Evolutionary conservation across 2,797 vertebrate species (phyloP), one percentile per base, ranked within the genome.

Genomic region (Eutrigla gurnardus): DNA sequence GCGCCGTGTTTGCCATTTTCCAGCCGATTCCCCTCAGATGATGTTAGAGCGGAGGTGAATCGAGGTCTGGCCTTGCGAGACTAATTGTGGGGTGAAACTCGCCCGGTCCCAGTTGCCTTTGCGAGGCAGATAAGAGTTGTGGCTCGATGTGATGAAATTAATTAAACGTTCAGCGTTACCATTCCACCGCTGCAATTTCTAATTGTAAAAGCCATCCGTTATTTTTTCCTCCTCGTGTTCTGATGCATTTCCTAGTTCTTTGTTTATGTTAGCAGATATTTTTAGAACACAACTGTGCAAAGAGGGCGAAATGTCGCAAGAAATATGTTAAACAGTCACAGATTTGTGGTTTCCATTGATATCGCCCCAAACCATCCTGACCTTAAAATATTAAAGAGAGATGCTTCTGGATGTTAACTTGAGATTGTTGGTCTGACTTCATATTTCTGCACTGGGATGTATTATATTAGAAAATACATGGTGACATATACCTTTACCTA

Each of bases 41-140:
- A 75, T 60, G 68, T 80, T 53, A 71, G 36, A 11, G 45, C 32
- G 63, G 33, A 77, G 45, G 55, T 61, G 73, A 75, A 78, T 83
- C 74, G 76, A 77, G 72, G 70, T 74, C 58, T 70, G 43, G 62
- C 62, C 54, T 65, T 76, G 65, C 42, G 12, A 80, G 69, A 75
- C 73, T 75, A 81, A 87, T 80, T 77, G 65, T 59, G 32, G 8
- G 46, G n/a, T 63, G 50, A 64, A 59, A 73, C 45, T 54, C 64
- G 42, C 33, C 47, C 54, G 61, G 36, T 66, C 61, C 8, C 46
- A 40, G 42, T 53, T 59, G 53, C 63, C 42, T 59, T 25, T 75
- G 55, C 15, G 18, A 70, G 55, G 35, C 50, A 73, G 70, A 73
- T 69, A 71, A 32, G 50, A 73, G 62, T 43, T 40, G 15, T 18